A percentile compares a stretch with the other conserved stretches of the same genome.
Evolutionary conservation across 2,888 invertebrate genomes (phyloP).

Genomic region (Eilema sororculum): DNA sequence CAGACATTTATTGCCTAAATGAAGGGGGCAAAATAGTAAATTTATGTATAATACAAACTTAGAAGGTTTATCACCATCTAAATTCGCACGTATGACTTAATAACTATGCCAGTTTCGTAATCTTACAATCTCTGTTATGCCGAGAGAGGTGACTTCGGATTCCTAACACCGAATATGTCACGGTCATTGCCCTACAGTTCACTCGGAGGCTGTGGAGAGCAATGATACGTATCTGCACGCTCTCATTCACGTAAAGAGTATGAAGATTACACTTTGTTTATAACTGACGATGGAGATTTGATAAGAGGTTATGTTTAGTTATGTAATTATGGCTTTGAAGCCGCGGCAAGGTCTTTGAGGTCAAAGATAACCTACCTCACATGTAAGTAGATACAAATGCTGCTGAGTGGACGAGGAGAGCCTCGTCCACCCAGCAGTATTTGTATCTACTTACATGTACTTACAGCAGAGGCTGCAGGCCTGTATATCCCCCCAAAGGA

Average conservation of each 20-base stretch:
- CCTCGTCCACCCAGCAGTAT: too few species aligned
- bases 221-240: conserved; percentile 12
- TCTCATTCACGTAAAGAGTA: background rate
- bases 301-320: background rate
- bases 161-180: conserved; percentile 40
- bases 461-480: too few species aligned
- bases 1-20: too few species aligned
- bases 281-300: background rate
- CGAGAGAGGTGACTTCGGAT: conserved; percentile 36
- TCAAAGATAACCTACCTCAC: too few species aligned
- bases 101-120: conserved; percentile 9
- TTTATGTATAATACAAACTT: background rate
- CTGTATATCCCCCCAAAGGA: too few species aligned
- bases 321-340: background rate
- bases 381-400: too few species aligned
- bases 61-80: background rate
- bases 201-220: background rate
- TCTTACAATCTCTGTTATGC: conserved; percentile 4
- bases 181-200: conserved; percentile 37
- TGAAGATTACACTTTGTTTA: background rate
- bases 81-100: conserved; percentile 4
- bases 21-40: background rate
- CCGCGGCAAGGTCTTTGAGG: too few species aligned
- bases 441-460: too few species aligned
- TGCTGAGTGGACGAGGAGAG: too few species aligned